Conservation (phyloP, 2,888 invertebrate species). For the Cephus pygmeus region DNA sequence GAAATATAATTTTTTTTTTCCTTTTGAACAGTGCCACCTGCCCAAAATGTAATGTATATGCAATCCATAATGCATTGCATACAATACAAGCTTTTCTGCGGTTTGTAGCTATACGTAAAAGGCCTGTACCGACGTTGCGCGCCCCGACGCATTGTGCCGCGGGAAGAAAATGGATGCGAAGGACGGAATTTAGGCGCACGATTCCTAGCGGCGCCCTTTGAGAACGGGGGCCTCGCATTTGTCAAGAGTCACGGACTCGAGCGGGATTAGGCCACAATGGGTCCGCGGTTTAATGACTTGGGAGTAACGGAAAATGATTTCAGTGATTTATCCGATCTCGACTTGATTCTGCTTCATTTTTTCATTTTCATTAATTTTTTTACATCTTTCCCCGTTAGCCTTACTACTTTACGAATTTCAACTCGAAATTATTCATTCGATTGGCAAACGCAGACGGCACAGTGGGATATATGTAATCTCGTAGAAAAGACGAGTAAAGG, state of each 20-base stretch:
- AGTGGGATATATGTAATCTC: not conserved
- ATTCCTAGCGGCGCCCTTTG: constrained; percentile 6
- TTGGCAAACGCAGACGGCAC: not conserved
- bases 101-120: constrained; percentile 22
- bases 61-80: not conserved
- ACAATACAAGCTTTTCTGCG: constrained; percentile 23
- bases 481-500: not conserved
- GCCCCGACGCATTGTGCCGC: not conserved
- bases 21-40: constrained; percentile 46
- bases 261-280: constrained; percentile 3
- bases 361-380: not conserved
- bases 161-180: constrained; percentile 12
- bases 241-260: constrained; percentile 20
- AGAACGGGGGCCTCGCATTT: constrained; percentile 17
- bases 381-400: not conserved
- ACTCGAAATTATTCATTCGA: not conserved
- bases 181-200: constrained; percentile 34
- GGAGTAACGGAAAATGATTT: not conserved
- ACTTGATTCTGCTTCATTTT: not conserved
- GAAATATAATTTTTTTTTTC: constrained; percentile 19
- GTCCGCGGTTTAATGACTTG: constrained; percentile 2
- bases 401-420: not conserved
- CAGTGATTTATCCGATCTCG: not conserved
- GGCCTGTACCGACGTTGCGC: not conserved
- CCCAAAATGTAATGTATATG: constrained; percentile 1